These are phyloP conservation scores for Lepidostoma basale DNA, from an alignment of 1,140 invertebrate genomes.

Conservation along the genomic window DNA sequence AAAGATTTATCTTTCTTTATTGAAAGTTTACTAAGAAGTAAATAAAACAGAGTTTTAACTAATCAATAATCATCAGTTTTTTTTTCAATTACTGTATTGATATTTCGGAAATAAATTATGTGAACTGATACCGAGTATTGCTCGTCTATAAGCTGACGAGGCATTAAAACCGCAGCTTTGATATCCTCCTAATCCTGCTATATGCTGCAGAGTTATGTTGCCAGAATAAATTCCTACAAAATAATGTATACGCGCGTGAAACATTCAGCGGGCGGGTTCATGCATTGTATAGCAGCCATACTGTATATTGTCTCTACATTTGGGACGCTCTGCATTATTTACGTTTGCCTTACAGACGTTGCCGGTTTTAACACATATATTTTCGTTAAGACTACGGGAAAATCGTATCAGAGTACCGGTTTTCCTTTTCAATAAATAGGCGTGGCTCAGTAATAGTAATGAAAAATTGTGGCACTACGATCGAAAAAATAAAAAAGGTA, in stretches of 20 bases:
- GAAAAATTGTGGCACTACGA: too few relatives aligned
- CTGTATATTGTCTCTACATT: constrained; percentile 43
- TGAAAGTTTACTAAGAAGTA: too few relatives aligned
- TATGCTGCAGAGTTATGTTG: constrained; percentile 35
- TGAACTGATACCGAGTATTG: too few relatives aligned
- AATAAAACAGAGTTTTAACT: too few relatives aligned
- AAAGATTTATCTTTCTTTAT: too few relatives aligned
- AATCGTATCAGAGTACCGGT: constrained; percentile 11
- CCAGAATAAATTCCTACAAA: constrained; percentile 45
- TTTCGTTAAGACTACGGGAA: constrained; percentile 10
- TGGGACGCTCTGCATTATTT: constrained; percentile 44
- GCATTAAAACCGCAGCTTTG: constrained; percentile 2
- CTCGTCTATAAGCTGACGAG: too few relatives aligned
- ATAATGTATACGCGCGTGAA: constrained; percentile 44
- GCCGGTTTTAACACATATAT: constrained; percentile 42
- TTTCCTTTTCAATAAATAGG: constrained; percentile 20
- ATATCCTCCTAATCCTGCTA: constrained; percentile 32
- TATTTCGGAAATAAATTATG: background rate
- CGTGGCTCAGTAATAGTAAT: too few relatives aligned
- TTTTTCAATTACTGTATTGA: too few relatives aligned
- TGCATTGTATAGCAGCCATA: constrained; percentile 45
- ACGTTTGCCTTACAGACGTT: constrained; percentile 37
- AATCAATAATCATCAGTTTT: too few relatives aligned
- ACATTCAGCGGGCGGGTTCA: constrained; percentile 44
- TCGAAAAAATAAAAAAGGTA: too few relatives aligned